These are phyloP conservation scores for Heterodera carotae DNA, from an alignment of 1,140 invertebrate genomes.

Conservation along the genomic window DNA sequence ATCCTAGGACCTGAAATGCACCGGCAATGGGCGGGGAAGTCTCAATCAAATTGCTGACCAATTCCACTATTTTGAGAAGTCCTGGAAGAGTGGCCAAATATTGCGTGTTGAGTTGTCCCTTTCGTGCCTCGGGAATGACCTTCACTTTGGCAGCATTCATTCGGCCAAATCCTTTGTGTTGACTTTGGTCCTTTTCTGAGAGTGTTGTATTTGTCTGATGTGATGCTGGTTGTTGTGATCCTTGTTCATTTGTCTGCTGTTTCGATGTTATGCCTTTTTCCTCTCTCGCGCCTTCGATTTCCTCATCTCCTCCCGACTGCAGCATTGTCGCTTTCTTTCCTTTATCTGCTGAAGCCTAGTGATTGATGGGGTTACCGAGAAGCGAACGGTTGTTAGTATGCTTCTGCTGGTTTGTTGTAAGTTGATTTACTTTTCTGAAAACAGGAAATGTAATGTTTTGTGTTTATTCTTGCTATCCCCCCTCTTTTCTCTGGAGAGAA, in stretches of 20 bases:
- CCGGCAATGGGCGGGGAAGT: neutral
- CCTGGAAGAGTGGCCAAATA: conserved; percentile 59
- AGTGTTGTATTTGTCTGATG: neutral
- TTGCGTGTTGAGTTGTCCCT: conserved; percentile 62
- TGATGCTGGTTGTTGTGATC: neutral
- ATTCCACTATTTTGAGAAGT: conserved; percentile 62
- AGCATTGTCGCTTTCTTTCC: neutral
- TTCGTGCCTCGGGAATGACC: conserved; percentile 58
- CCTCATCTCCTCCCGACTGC: conserved; percentile 15
- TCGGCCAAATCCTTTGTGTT: conserved; percentile 36
- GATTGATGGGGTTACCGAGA: neutral
- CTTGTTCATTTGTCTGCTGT: neutral
- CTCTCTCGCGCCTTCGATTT: conserved; percentile 8
- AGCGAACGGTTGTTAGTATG: too few relatives aligned
- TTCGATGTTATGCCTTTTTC: conserved; percentile 12
- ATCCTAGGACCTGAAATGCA: conserved; percentile 55
- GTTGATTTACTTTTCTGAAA: too few relatives aligned
- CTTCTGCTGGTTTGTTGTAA: too few relatives aligned
- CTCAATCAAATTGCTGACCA: conserved; percentile 43
- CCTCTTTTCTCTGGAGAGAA: neutral
- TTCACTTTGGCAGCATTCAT: conserved; percentile 53
- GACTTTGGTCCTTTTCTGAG: neutral
- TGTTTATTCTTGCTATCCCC: too few relatives aligned
- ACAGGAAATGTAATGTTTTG: too few relatives aligned
- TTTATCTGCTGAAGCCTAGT: neutral